A percentile compares a stretch with the other conserved stretches of the same genome.
phyloP scores from a whole-genome alignment of 1,140 invertebrate species.

The Drosophila dunni region DNA sequence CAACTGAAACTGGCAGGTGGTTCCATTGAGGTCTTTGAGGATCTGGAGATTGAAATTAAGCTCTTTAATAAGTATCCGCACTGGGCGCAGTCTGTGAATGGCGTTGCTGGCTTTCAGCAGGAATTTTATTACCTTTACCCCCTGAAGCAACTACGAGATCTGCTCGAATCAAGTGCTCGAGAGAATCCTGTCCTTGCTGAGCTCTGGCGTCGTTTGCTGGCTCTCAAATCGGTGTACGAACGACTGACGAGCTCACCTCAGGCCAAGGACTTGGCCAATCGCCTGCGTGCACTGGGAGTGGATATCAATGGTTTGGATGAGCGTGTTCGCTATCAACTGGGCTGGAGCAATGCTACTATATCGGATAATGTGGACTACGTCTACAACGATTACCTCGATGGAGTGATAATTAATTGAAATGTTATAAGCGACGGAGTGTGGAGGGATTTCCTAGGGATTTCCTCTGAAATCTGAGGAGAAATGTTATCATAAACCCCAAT shows the following conservation, averaged over 20 bases:
- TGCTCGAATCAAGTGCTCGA: slow-evolving; percentile 57
- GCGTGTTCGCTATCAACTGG: slow-evolving; percentile 59
- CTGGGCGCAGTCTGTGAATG: slow-evolving; percentile 61
- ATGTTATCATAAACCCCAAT: neutral
- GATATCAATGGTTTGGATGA: slow-evolving; percentile 47
- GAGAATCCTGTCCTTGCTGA: slow-evolving; percentile 55
- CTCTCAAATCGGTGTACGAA: slow-evolving; percentile 66
- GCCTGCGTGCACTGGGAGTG: slow-evolving; percentile 56
- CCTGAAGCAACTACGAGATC: slow-evolving; percentile 41
- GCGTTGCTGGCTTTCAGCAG: slow-evolving; percentile 64
- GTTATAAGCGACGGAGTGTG: neutral
- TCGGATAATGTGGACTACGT: slow-evolving; percentile 16
- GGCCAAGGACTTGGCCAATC: slow-evolving; percentile 24
- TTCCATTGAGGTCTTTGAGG: slow-evolving; percentile 62
- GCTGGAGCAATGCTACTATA: slow-evolving; percentile 59
- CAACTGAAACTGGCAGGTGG: slow-evolving; percentile 62
- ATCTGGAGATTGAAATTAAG: slow-evolving; percentile 68
- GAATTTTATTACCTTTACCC: slow-evolving; percentile 67
- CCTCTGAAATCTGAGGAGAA: neutral
- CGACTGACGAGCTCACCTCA: slow-evolving; percentile 51
- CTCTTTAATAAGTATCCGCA: slow-evolving; percentile 71
- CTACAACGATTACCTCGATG: slow-evolving; percentile 38
- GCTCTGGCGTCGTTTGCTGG: slow-evolving; percentile 66
- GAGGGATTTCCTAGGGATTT: neutral
- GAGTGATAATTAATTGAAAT: neutral